Conservation (phyloP, 2,797 vertebrate genomes). For the Tympanoctomys barrerae region DNA sequence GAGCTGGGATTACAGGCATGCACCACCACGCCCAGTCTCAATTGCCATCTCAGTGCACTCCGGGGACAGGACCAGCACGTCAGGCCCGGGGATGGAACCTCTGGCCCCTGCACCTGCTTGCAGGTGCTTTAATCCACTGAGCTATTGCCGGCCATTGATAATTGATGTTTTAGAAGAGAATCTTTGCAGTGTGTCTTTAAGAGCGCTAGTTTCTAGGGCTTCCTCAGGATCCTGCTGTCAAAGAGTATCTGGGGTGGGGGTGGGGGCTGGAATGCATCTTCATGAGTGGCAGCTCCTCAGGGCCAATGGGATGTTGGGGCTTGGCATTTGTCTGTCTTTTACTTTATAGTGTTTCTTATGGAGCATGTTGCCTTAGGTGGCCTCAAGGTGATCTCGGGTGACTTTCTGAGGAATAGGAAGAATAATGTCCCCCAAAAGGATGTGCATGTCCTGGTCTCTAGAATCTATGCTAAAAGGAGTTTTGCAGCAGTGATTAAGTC, state of each 20-base stretch:
- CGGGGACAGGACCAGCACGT: no score
- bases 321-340: background rate
- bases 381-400: background rate
- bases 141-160: background rate
- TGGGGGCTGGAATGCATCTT: background rate
- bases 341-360: background rate
- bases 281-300: fast-evolving
- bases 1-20: no score
- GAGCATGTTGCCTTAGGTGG: background rate
- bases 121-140: no score
- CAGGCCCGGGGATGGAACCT: no score
- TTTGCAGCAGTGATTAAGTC: background rate
- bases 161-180: background rate
- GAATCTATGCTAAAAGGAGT: background rate
- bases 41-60: no score
- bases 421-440: background rate
- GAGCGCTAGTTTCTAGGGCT: background rate
- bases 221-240: background rate
- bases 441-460: background rate
- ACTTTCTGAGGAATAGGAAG: background rate
- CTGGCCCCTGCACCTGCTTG: no score
- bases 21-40: no score
- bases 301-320: background rate
- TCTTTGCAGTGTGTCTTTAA: background rate
- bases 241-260: fast-evolving